These are phyloP conservation scores for Acanthopleura granulata DNA, from an alignment of 2,888 invertebrate genomes.

Conservation along the genomic window DNA sequence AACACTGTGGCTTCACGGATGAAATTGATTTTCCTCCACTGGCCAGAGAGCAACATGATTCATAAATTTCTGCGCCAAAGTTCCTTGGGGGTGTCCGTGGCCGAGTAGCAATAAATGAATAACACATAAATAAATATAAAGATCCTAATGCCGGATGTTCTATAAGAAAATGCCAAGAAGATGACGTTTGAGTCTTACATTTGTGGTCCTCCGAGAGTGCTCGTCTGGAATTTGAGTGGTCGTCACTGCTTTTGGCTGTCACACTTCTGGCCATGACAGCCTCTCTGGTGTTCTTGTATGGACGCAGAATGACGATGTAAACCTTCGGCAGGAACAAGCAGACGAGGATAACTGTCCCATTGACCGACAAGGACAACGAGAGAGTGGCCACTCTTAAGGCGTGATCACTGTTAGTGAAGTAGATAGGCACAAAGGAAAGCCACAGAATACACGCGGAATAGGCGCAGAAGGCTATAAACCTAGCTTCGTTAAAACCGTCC, in stretches of 20 bases:
- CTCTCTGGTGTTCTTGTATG: slow-evolving; percentile 75
- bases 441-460: slow-evolving; percentile 75
- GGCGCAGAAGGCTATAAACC: slow-evolving; percentile 74
- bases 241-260: slow-evolving; percentile 30
- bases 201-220: background rate
- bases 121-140: background rate
- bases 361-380: slow-evolving; percentile 73
- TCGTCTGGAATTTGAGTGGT: slow-evolving; percentile 17
- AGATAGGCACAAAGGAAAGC: slow-evolving; percentile 75
- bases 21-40: no score
- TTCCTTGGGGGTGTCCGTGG: no score
- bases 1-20: no score
- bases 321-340: slow-evolving; percentile 75
- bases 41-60: no score
- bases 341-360: slow-evolving; percentile 73
- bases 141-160: background rate
- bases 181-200: background rate
- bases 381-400: slow-evolving; percentile 73
- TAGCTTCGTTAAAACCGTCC: slow-evolving; percentile 75
- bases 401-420: slow-evolving; percentile 72
- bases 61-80: no score
- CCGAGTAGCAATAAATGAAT: background rate
- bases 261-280: slow-evolving; percentile 71
- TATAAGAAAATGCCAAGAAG: background rate
- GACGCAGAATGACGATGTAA: slow-evolving; percentile 74